phyloP scores from a whole-genome alignment of 2,113 vertebrate genomes.

The Aythya baeri region DNA sequence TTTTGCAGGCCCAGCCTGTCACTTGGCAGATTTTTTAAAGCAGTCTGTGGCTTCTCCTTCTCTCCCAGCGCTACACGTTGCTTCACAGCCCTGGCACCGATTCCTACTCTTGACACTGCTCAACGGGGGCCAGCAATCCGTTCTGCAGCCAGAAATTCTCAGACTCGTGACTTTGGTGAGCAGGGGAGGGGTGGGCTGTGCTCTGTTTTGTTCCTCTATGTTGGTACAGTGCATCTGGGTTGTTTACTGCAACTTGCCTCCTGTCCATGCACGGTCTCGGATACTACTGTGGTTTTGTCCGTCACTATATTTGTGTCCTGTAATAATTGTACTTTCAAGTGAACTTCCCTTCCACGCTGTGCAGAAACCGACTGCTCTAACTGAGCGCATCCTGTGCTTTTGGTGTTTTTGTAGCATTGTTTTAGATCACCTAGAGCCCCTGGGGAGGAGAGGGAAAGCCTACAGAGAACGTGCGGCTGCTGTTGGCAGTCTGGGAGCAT shows the following conservation, averaged over 20 bases:
- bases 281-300: not conserved
- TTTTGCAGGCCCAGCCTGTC: not conserved
- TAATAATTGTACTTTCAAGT: not conserved
- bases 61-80: constrained; percentile 80
- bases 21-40: not conserved
- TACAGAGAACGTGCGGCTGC: not conserved
- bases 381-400: not conserved
- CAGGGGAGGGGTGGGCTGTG: not conserved
- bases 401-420: not conserved
- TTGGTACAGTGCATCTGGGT: not conserved
- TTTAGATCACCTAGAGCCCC: not conserved
- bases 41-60: constrained; percentile 5
- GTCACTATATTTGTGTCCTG: rapidly evolving
- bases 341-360: constrained; percentile 9
- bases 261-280: not conserved
- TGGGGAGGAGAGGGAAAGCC: not conserved
- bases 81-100: constrained; percentile 88
- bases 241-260: not conserved
- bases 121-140: constrained; percentile 75
- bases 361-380: not conserved
- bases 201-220: not conserved
- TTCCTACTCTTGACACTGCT: constrained; percentile 87
- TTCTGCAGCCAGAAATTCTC: constrained; percentile 86
- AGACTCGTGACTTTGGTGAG: constrained; percentile 88
- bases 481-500: not conserved